Base-by-base conservation (phyloP, 2,888 invertebrate species). In the Euplagia quadripunctaria region DNA sequence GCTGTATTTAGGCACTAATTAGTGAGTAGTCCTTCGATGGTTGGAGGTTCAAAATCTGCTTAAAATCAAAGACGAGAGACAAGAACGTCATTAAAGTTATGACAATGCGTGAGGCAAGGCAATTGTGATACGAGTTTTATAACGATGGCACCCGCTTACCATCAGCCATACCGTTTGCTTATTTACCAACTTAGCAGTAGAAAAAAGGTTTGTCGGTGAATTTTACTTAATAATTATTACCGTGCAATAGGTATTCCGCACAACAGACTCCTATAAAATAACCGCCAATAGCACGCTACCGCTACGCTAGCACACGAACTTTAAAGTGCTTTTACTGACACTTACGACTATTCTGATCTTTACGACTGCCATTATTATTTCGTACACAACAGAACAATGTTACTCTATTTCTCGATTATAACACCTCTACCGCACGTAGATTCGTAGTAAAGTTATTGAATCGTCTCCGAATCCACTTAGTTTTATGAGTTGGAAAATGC, bases 381-480 rank as follows among this genome's bases (percentile, higher is more conserved):
- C 64, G 71, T 71, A 67, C 65, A 67, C 52, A 68, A 68, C 64
- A 61, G 46, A 51, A 84, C 73, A 83, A 76, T 75, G 81, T 84
- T 75, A 72, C 68, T 64, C 49, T n/a, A 66, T 66, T 70, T 70
- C 31, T 52, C 69, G 71, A 72, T 82, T 77, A 81, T 79, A 82
- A 82, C 84, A 82, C 86, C 77, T 84, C 82, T 81, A 61, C 65
- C 61, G 31, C 75, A 70, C 72, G 68, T 70, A 72, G 43, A 81
- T 83, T 86, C 84, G 83, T 78, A 82, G 85, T 83, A 86, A 90
- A 92, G 88, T 92, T 94, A 94, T 94, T 94, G 94, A 94, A 93
- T 92, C 92, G 89, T 93, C 89, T 90, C 90, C 88, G 92, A 93
- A 94, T 94, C 93, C 94, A 94, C 94, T 94, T 93, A 94, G 93